Base-by-base conservation (phyloP, 2,113 vertebrate genomes). In the Toxotes chatareus region DNA sequence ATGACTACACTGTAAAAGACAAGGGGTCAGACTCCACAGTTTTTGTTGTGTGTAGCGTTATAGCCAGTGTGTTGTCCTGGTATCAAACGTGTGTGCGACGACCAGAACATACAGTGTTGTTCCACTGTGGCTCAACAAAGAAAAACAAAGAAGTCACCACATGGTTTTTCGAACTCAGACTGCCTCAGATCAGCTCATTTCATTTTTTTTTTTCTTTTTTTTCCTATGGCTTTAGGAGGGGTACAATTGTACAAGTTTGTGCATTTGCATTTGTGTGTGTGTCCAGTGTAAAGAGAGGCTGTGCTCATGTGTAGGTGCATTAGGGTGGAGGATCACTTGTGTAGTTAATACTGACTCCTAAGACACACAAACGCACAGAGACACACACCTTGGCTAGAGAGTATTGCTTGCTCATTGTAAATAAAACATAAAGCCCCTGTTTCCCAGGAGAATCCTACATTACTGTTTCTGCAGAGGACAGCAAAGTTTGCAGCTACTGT, bases 351-450 rank as follows among this genome's bases (percentile, higher is more conserved):
- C 49, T 27, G 61, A 63, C n/a, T 36, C n/a, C 57, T 27, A 32
- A 57, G 27, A 68, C 56, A 75, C 55, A 76, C 55, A 71, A n/a
- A 62, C 46, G 34, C 38, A 70, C 47, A 62, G 32, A 69, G 74
- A 47, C 36, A 71, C 31, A 42, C 71, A 66, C 56, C 46, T 47
- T 40, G 66, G 88, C 53, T 86, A 91, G 94, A 95, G 95, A 95
- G 93, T 94, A 94, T 95, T 96, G 96, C 95, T 96, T 94, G 94
- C 95, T 94, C 88, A 93, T 95, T 92, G 95, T 97, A 96, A 97
- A 96, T 97, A 96, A 97, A 96, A 97, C 95, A 96, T 96, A 87
- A 94, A 95, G 87, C 89, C 94, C 77, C 46, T 16, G 53, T 73
- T 74, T 91, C 92, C 86, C 89, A 76, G 60, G 91, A 93, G 91